Base-by-base conservation (phyloP, 2,113 vertebrate genomes). In the Madoqua kirkii region DNA sequence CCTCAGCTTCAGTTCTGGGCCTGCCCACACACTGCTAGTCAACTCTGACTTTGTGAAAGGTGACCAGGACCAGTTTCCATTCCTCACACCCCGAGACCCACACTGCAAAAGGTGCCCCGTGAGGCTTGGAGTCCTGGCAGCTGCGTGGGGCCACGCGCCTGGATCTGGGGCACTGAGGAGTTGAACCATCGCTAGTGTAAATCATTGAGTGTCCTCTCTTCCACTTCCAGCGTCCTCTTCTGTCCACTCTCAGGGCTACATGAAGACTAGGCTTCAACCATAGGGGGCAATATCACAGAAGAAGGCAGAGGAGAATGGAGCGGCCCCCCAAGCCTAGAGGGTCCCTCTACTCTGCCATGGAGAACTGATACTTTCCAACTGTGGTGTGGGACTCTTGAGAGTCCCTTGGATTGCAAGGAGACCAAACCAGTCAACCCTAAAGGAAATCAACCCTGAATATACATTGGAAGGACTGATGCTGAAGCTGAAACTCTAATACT, bases 91-190 rank as follows among this genome's bases (percentile, higher is more conserved):
- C 71, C 3, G 21, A 67, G 36, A 60, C 57, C 10, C 33, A 25
- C 13, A 27, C 1, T 4, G n/a, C 62, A 54, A 25, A 43, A 48
- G 55, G 59, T 19, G 60, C n/a, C 52, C 60, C 1, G 2, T 3
- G 16, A 21, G 29, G 43, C 7, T 23, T 0, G 1, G 29, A 40
- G 25, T 27, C 43, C 60, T 36, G 36, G 83, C 21, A 9, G 40
- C 23, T 52, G n/a, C 23, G 1, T 7, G 62, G 2, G 15, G 33
- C 48, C 23, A 1, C 0, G 29, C 0, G 0, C 50, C 76, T 71
- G 76, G 62, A 52, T 33, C 64, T 16, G 11, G 31, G 15, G 43
- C 59, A 25, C 15, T 4, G 52, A 31, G 71, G 57, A 62, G 81
- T 21, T 2, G 11, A 45, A 21, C 16, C 43, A 31, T 13, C 16